Evolutionary conservation across 2,797 vertebrate genomes (phyloP).

Genomic region (Halcyon leucocephala): DNA sequence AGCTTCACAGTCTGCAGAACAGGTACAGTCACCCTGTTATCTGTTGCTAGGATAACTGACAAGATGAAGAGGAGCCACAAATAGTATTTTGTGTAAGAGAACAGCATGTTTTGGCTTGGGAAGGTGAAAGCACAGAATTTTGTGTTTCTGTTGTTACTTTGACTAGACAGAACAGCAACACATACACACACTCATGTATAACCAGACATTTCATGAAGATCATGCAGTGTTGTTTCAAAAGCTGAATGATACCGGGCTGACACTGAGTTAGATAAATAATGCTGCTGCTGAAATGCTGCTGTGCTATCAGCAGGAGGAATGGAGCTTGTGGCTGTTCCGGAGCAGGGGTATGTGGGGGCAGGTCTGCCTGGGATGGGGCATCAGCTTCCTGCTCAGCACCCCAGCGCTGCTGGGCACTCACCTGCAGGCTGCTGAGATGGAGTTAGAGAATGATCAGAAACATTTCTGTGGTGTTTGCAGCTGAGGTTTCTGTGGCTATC

Average conservation of each 20-base stretch:
- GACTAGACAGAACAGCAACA: not conserved
- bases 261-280: not conserved
- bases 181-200: not conserved
- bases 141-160: not conserved
- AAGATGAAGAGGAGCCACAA: not conserved
- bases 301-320: not conserved
- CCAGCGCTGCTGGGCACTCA: accelerated
- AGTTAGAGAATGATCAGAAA: not conserved
- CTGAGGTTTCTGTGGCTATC: not conserved
- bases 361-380: not conserved
- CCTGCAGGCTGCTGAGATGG: not conserved
- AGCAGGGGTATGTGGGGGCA: not conserved
- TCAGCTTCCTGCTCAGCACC: too few relatives aligned
- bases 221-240: not conserved
- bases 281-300: not conserved
- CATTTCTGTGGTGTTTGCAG: not conserved
- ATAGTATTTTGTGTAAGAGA: not conserved
- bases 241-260: not conserved
- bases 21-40: not conserved
- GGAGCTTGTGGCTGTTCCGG: not conserved
- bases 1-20: not conserved
- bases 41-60: not conserved
- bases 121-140: not conserved
- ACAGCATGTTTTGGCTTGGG: not conserved
- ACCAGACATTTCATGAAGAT: not conserved